These are phyloP conservation scores for Ametastegia equiseti DNA, from an alignment of 2,888 invertebrate species.

Conservation along the genomic window DNA sequence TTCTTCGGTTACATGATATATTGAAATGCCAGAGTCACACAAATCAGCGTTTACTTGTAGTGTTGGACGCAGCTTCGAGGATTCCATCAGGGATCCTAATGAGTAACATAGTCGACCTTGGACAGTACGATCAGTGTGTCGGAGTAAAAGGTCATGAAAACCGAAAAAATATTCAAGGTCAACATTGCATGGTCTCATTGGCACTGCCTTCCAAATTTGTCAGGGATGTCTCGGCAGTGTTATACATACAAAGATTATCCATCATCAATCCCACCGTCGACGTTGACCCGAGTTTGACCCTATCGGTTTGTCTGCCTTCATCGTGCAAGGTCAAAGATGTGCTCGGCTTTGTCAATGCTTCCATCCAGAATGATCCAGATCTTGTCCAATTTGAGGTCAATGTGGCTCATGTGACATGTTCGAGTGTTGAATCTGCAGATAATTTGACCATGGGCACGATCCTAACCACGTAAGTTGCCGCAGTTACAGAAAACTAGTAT, in stretches of 20 bases:
- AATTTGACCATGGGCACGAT: background rate
- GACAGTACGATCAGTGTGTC: slow-evolving; percentile 76
- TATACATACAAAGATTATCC: background rate
- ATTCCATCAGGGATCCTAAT: slow-evolving; percentile 75
- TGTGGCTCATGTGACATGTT: slow-evolving; percentile 10
- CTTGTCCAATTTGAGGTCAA: background rate
- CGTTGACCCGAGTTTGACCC: slow-evolving; percentile 62
- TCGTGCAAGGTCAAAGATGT: slow-evolving; percentile 72
- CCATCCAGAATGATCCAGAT: background rate
- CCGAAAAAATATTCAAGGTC: slow-evolving; percentile 69
- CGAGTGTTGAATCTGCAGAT: background rate
- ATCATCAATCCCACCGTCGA: background rate
- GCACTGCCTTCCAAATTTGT: background rate
- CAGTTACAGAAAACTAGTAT: too few relatives aligned
- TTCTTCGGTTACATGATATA: background rate
- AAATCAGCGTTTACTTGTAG: slow-evolving; percentile 53
- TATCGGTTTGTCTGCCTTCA: slow-evolving; percentile 75
- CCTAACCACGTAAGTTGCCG: background rate
- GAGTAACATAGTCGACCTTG: slow-evolving; percentile 75
- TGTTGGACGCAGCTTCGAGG: slow-evolving; percentile 75
- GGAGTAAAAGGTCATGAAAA: slow-evolving; percentile 57
- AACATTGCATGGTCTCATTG: slow-evolving; percentile 70
- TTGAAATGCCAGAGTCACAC: background rate
- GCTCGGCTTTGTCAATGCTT: slow-evolving; percentile 49
- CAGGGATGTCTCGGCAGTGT: background rate